These are phyloP conservation scores for Leptodactylus fallax DNA, from an alignment of 2,797 vertebrate species.

Conservation along the genomic window DNA sequence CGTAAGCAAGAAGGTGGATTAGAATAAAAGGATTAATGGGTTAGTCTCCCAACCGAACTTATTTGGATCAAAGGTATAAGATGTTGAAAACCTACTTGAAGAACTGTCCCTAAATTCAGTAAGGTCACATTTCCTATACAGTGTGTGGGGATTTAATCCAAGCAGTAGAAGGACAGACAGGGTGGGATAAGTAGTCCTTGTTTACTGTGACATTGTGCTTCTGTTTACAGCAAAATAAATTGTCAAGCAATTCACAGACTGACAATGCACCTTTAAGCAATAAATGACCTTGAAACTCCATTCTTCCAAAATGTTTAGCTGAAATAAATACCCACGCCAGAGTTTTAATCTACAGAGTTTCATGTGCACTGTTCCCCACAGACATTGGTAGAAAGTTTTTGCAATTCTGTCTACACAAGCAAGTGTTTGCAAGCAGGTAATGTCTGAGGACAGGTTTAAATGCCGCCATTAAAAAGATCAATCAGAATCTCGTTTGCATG, in stretches of 20 bases:
- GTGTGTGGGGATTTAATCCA: neutral
- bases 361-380: constrained; percentile 35
- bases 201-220: constrained; percentile 30
- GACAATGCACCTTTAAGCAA: constrained; percentile 44
- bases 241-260: constrained; percentile 31
- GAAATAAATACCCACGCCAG: constrained; percentile 53
- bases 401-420: constrained; percentile 55
- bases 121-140: constrained; percentile 7
- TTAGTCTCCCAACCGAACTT: neutral
- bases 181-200: constrained; percentile 5
- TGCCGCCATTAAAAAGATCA: constrained; percentile 77
- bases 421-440: constrained; percentile 63
- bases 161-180: constrained; percentile 6
- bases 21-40: constrained; percentile 28
- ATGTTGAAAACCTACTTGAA: neutral
- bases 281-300: constrained; percentile 56
- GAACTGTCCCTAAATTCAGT: neutral
- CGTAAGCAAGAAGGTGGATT: constrained; percentile 4
- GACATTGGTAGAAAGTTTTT: constrained; percentile 54
- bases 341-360: constrained; percentile 56
- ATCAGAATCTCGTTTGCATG: constrained; percentile 75
- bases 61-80: neutral
- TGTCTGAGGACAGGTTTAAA: constrained; percentile 72
- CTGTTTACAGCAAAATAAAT: constrained; percentile 49
- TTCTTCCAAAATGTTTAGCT: constrained; percentile 39